Base-by-base conservation (phyloP, 2,888 invertebrate genomes). In the Ochropleura plecta region DNA sequence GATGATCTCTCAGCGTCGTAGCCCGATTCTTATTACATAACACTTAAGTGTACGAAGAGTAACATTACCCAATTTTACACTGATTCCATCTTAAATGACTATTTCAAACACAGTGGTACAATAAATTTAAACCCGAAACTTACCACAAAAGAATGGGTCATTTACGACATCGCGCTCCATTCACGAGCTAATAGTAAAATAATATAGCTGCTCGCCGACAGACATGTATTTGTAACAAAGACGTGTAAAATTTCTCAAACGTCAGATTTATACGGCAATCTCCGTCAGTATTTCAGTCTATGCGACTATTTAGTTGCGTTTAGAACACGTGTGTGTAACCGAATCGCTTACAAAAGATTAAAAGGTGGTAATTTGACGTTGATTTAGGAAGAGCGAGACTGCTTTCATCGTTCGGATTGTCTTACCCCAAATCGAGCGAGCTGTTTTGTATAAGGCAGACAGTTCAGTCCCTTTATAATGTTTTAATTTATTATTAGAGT, bases 321-420 rank as follows among this genome's bases (percentile, higher is more conserved):
- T 91, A 87, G 92, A 92, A 94, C 95, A 95, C 94, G 94, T 94
- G 94, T 94, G 94, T 94, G 96, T 94, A 96, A 96, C 95, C 93
- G 89, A 94, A 96, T 95, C 94, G 92, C 91, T 92, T 90, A 93
- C 95, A 94, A 94, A 94, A 95, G 96, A 95, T 96, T 96, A 96
- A 94, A 94, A 95, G 94, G 94, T 95, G 95, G 95, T 96, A 96
- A 96, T 96, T 95, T 96, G 96, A 96, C 96, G 89, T 96, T 96
- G 96, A 96, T 96, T 95, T 96, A 96, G 92, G 92, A 92, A 93
- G 93, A 93, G 91, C 90, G 87, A 88, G 88, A 82, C 85, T 85
- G 91, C 94, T 95, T 93, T 95, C 94, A 95, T 94, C 92, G 92
- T 85, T 79, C 84, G 91, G 93, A 94, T 95, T 94, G 95, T 95